Percentiles rank a stretch among this genome's conserved stretches.
phyloP scores from a whole-genome alignment of 2,888 invertebrate species.

The Conchocele bisecta region DNA sequence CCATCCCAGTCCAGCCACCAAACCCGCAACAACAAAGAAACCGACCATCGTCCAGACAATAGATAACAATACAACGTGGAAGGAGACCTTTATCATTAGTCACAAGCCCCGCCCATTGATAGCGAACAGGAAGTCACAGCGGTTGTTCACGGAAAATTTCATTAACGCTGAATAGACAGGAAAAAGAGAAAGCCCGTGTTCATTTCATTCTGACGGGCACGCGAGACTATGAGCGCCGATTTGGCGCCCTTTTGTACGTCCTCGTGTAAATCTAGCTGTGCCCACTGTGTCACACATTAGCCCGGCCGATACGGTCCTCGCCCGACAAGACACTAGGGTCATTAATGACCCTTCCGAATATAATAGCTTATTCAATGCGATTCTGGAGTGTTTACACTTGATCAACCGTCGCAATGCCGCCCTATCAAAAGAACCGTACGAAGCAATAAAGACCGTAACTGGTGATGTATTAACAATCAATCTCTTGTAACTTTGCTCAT shows the following conservation, averaged over 20 bases:
- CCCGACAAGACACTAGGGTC: too few relatives aligned
- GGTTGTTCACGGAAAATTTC: constrained; percentile 58
- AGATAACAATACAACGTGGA: too few relatives aligned
- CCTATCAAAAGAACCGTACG: too few relatives aligned
- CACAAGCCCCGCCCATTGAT: constrained; percentile 38
- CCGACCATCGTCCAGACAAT: too few relatives aligned
- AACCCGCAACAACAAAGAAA: not conserved
- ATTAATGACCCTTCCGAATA: too few relatives aligned
- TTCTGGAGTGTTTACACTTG: too few relatives aligned
- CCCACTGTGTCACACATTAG: too few relatives aligned
- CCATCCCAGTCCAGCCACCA: too few relatives aligned
- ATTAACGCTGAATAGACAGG: constrained; percentile 45
- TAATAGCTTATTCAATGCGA: too few relatives aligned
- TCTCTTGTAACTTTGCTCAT: constrained; percentile 3
- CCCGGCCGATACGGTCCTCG: too few relatives aligned
- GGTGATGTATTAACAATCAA: constrained; percentile 5
- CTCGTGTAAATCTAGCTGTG: not conserved
- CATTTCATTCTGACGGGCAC: constrained; percentile 43
- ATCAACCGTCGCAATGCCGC: too few relatives aligned
- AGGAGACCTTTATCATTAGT: constrained; percentile 50
- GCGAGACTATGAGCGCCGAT: constrained; percentile 44
- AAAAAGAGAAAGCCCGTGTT: constrained; percentile 35
- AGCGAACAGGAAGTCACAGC: constrained; percentile 52
- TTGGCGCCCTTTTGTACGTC: constrained; percentile 38
- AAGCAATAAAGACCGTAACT: too few relatives aligned